Evolutionary conservation across 2,113 vertebrate species (phyloP).

Genomic region (Leptobrachium ailaonicum): DNA sequence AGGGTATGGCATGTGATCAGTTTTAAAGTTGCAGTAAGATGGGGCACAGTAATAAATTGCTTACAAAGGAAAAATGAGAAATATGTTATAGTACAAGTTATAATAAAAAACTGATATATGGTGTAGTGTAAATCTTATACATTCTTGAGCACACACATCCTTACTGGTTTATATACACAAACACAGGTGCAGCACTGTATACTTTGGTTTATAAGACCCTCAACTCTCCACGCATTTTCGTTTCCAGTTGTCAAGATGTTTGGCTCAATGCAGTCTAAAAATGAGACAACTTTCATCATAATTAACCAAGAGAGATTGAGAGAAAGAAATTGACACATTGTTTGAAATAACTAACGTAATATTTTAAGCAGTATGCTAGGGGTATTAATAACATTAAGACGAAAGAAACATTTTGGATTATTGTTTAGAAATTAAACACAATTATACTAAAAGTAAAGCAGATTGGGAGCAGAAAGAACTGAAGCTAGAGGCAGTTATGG

Average conservation of each 20-base stretch:
- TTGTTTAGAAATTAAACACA: neutral
- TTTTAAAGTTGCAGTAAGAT: too few species aligned
- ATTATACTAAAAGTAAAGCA: neutral
- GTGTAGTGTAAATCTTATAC: neutral
- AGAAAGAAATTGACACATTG: constrained; percentile 37
- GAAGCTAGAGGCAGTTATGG: constrained; percentile 16
- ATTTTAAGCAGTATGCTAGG: neutral
- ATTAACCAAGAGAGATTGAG: constrained; percentile 33
- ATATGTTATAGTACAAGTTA: too few species aligned
- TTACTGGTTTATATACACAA: constrained; percentile 45
- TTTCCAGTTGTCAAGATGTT: constrained; percentile 44
- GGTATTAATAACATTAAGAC: too few species aligned
- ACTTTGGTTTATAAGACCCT: constrained; percentile 45
- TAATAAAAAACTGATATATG: too few species aligned
- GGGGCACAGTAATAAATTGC: too few species aligned
- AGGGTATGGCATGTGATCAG: too few species aligned
- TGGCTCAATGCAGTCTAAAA: constrained; percentile 39
- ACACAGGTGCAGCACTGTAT: constrained; percentile 46
- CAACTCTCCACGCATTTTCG: constrained; percentile 34
- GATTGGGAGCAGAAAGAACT: too few species aligned
- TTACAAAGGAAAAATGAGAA: too few species aligned
- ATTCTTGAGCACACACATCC: constrained; percentile 21
- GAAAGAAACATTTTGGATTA: too few species aligned
- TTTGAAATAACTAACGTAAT: neutral
- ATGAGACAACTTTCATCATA: constrained; percentile 35